Percentiles rank a stretch among this genome's conserved stretches.
Evolutionary conservation across 2,113 vertebrate species (phyloP).

Genomic region (Actinemys pallida): DNA sequence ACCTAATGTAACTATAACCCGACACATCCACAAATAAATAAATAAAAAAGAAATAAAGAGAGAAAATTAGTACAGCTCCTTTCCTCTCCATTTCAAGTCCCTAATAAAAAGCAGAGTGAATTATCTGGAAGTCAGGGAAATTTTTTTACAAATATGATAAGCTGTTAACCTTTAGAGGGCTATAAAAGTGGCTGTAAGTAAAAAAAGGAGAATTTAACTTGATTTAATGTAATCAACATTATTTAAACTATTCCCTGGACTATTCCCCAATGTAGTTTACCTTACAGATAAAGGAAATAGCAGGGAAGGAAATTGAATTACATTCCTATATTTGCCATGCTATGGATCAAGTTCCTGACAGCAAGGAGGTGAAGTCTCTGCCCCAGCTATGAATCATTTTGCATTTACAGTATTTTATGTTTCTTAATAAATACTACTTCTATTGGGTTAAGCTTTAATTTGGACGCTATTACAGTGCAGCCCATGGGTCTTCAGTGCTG

Average conservation of each 20-base stretch:
- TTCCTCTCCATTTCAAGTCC: not conserved
- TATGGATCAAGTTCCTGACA: constrained; percentile 2
- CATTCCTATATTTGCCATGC: constrained; percentile 41
- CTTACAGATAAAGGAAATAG: constrained; percentile 53
- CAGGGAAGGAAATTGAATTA: constrained; percentile 30
- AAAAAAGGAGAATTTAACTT: constrained; percentile 4
- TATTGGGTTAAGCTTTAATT: too few species aligned
- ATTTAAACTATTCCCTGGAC: constrained; percentile 41
- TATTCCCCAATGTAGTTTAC: constrained; percentile 36
- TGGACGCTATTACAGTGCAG: not conserved
- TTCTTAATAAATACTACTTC: not conserved
- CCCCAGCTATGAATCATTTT: not conserved
- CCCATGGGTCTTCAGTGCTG: not conserved
- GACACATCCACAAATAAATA: not conserved
- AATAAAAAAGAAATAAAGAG: not conserved
- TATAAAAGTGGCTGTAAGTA: constrained; percentile 1
- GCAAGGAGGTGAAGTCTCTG: not conserved
- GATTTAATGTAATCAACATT: constrained; percentile 49
- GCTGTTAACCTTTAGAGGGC: constrained; percentile 9
- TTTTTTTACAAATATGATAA: constrained; percentile 1
- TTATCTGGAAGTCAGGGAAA: not conserved
- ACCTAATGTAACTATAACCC: not conserved
- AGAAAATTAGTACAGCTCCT: not conserved
- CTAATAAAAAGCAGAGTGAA: constrained; percentile 7
- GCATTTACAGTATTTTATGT: not conserved